A percentile compares a stretch with the other conserved stretches of the same genome.
Evolutionary conservation across 2,113 vertebrate species (phyloP).

Genomic region (Pardalotus punctatus): DNA sequence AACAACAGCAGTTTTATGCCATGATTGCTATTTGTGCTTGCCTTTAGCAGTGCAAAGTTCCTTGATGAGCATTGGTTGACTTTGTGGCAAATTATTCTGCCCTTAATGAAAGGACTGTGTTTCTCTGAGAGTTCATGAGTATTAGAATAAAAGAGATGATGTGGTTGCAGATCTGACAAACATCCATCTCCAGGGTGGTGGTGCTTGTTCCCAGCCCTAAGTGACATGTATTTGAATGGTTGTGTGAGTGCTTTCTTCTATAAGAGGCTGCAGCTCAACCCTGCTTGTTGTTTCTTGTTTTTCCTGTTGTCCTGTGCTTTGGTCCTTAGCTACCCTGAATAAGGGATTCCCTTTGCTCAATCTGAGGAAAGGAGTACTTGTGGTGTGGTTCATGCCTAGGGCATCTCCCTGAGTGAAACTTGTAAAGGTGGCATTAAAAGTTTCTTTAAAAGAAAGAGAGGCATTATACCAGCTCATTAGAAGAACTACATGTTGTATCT

Average conservation of each 20-base stretch:
- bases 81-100: not conserved
- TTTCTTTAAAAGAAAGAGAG: not conserved
- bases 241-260: not conserved
- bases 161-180: not conserved
- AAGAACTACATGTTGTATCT: not conserved
- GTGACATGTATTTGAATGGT: fast-evolving
- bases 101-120: not conserved
- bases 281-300: not conserved
- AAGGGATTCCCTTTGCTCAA: not conserved
- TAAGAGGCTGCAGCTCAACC: not conserved
- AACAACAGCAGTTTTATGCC: not conserved
- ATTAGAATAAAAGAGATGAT: not conserved
- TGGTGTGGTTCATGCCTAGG: not conserved
- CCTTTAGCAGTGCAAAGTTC: not conserved
- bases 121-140: not conserved
- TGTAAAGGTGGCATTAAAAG: not conserved
- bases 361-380: not conserved
- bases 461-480: not conserved
- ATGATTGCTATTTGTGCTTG: fast-evolving
- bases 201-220: not conserved
- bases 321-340: not conserved
- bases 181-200: not conserved
- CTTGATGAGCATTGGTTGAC: fast-evolving
- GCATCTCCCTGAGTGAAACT: not conserved
- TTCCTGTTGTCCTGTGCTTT: not conserved